Base-by-base conservation (phyloP, 2,888 invertebrate genomes). In the Deroplatys truncata region DNA sequence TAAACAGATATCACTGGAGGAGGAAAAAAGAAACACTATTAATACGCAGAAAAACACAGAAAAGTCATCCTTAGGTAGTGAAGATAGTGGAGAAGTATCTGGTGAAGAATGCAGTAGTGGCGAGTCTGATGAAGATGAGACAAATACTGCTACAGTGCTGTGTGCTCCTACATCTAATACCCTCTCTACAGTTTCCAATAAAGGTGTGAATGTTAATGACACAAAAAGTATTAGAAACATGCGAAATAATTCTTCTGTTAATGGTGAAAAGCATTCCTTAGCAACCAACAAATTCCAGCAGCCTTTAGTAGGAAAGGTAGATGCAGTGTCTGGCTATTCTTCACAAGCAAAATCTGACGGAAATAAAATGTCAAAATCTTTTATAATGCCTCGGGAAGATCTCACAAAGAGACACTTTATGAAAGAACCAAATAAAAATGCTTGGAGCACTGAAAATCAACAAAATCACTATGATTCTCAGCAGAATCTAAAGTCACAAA, bases 1-100 rank as follows among this genome's bases (percentile, higher is more conserved):
- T 88, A 93, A 93, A 90, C 93, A 93, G 91, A 92, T 93, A 91
- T 93, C 92, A n/a, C 91, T 92, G 84, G 93, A 93, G 90, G 93
- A 93, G 88, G 92, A 92, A 31, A 91, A 92, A 85, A 90, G 92
- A 86, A 35, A 49, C 31, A 89, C 28, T 85, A 28, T 72, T 10
- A 87, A 87, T 87, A 85, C 88, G 43, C 86, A 31, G 20, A 84
- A 49, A 28, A 35, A 72, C 43, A 29, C 10, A 13, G 82, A 88
- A 28, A 88, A 82, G 31, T 25, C 31, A 29, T 86, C 84, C 49
- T 72, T 72, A 20, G 90, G 88, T 16, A 89, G 89, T 88, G 91
- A 90, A 84, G 86, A 84, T 5, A 91, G 89, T 84, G 90, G 88
- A 16, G 91, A 90, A 35, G 88, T 72, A 20, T 92, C 92, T 28